A percentile compares a stretch with the other conserved stretches of the same genome.
These are phyloP conservation scores for Pygocentrus nattereri DNA, from an alignment of 2,797 vertebrate genomes.

Conservation along the genomic window DNA sequence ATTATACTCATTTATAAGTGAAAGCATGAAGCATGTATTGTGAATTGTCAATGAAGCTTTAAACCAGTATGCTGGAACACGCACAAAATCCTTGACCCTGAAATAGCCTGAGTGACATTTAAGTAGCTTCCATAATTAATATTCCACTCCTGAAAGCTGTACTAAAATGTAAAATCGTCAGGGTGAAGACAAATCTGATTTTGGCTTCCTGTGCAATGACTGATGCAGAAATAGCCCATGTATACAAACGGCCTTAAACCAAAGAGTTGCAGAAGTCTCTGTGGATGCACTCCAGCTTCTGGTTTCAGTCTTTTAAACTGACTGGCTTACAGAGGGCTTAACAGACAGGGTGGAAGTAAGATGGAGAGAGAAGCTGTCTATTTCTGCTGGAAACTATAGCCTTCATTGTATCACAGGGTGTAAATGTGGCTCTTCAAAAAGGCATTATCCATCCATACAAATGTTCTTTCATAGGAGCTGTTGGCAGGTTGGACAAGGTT, in stretches of 20 bases:
- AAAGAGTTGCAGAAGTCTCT: not conserved
- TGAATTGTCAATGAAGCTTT: not conserved
- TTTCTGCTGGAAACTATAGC: not conserved
- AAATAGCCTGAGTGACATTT: not conserved
- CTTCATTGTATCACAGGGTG: constrained; percentile 20
- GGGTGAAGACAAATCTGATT: not conserved
- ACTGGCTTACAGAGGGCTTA: constrained; percentile 25
- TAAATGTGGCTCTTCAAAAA: not conserved
- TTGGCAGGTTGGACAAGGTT: not conserved
- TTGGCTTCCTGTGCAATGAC: not conserved
- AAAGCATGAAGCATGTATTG: not conserved
- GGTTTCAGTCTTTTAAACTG: constrained; percentile 24
- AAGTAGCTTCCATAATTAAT: not conserved
- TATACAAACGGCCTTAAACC: not conserved
- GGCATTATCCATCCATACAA: not conserved
- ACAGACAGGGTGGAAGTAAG: not conserved
- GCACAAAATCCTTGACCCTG: constrained; percentile 2
- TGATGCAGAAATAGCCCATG: constrained; percentile 1
- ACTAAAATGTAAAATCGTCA: no score
- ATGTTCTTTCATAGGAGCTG: not conserved
- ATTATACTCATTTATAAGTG: not conserved
- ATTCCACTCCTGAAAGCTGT: not conserved
- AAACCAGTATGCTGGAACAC: not conserved
- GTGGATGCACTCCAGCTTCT: constrained; percentile 27
- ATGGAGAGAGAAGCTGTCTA: no score